These are phyloP conservation scores for Clusia tigrina DNA, from an alignment of 2,888 invertebrate genomes.

Conservation along the genomic window DNA sequence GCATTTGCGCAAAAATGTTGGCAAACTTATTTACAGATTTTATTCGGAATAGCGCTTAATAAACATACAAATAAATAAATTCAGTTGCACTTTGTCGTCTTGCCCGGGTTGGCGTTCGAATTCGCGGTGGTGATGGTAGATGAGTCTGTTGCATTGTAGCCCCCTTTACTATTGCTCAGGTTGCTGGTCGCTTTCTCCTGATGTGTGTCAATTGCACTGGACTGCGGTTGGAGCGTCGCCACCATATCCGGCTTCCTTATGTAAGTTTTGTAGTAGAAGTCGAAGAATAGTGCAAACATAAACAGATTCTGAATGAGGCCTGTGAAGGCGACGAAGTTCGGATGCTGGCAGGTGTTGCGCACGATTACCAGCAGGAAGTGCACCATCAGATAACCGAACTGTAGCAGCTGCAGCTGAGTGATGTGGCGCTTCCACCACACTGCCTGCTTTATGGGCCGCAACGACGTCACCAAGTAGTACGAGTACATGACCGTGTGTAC, in stretches of 20 bases:
- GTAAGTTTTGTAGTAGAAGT: conserved; percentile 60
- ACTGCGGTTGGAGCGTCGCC: too few species aligned
- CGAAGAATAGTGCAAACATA: conserved; percentile 62
- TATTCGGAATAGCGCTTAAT: too few species aligned
- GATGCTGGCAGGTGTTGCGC: conserved; percentile 51
- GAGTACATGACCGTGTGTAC: conserved; percentile 86
- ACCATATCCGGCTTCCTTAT: conserved; percentile 36
- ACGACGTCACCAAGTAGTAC: conserved; percentile 80
- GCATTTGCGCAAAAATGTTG: too few species aligned
- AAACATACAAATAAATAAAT: too few species aligned
- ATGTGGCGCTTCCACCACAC: conserved; percentile 87
- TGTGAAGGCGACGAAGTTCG: conserved; percentile 46
- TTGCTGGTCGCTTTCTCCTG: not conserved
- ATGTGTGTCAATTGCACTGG: not conserved
- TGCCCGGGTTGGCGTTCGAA: not conserved
- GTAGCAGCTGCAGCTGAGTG: conserved; percentile 83
- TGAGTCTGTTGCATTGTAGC: too few species aligned
- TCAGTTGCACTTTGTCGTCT: not conserved
- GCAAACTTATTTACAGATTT: too few species aligned
- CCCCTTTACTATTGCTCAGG: too few species aligned
- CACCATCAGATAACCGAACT: conserved; percentile 70
- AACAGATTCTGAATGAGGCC: conserved; percentile 59
- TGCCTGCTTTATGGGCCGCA: conserved; percentile 74
- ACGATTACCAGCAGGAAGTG: conserved; percentile 67
- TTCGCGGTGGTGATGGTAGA: too few species aligned